Conservation (phyloP, 23 tunicate genomes). For the Oikopleura dioica region DNA sequence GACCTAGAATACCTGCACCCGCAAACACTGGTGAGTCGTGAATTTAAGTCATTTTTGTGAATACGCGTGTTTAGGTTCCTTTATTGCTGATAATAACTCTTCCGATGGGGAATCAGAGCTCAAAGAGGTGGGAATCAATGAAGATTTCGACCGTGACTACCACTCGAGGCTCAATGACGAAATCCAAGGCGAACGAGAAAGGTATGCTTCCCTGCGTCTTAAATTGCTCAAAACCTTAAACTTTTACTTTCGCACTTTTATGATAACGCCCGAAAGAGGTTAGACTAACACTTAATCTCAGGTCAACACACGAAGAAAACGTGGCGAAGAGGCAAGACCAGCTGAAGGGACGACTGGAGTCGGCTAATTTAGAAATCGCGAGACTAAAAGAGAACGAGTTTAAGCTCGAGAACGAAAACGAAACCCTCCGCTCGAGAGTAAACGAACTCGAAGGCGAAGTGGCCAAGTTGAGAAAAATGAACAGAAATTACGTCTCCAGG, state of each 20-base stretch:
- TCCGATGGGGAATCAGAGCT: too few species aligned
- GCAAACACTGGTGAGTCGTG: background rate
- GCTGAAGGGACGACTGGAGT: background rate
- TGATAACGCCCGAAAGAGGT: too few species aligned
- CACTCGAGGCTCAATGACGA: background rate
- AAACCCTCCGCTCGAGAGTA: background rate
- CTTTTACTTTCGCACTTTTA: too few species aligned
- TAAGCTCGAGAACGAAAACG: background rate
- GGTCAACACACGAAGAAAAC: background rate
- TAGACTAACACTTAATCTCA: background rate
- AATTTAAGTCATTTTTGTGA: too few species aligned
- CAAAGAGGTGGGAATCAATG: background rate
- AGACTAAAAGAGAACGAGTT: background rate
- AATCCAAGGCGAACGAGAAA: background rate
- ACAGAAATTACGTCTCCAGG: background rate
- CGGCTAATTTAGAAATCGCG: background rate
- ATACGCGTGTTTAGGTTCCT: too few species aligned
- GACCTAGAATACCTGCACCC: background rate
- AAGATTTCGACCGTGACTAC: background rate
- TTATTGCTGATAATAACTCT: background rate
- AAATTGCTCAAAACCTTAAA: too few species aligned
- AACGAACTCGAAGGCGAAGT: slow-evolving; percentile 8
- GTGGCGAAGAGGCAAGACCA: background rate
- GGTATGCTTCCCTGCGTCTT: too few species aligned
- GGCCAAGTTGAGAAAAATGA: background rate